phyloP scores from a whole-genome alignment of 2,113 vertebrate species.

The Recurvirostra avosetta region DNA sequence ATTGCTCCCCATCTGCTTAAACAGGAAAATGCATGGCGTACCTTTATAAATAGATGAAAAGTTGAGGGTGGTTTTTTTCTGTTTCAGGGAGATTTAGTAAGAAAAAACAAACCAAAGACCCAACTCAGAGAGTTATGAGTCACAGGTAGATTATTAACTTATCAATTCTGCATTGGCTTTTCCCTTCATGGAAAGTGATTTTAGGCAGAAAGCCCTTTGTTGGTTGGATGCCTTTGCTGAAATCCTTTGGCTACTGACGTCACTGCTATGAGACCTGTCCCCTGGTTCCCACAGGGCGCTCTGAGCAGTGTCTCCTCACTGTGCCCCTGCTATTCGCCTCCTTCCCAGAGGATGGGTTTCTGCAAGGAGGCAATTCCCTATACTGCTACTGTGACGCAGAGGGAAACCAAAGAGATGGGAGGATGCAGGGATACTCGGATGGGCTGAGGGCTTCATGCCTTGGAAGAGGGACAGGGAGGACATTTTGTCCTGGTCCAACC shows the following conservation, averaged over 20 bases:
- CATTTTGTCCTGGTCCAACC: background rate
- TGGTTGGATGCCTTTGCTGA: background rate
- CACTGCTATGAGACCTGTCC: accelerated
- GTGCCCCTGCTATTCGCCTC: background rate
- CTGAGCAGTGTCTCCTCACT: background rate
- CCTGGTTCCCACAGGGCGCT: no score
- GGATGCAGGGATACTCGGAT: background rate
- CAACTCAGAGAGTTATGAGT: background rate
- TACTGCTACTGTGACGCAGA: background rate
- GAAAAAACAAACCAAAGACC: accelerated
- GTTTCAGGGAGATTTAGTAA: background rate
- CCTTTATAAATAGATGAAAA: background rate
- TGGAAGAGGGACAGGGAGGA: background rate
- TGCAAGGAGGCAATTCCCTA: background rate
- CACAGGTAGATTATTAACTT: accelerated
- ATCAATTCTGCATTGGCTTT: background rate
- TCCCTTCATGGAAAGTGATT: background rate
- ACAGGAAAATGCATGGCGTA: background rate
- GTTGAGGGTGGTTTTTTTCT: background rate
- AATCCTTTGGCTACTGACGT: accelerated
- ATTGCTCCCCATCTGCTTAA: background rate
- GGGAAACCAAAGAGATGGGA: background rate
- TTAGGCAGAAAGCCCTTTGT: background rate
- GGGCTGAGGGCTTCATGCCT: background rate
- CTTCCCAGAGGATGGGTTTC: background rate